Conservation (phyloP, 2,797 vertebrate genomes). For the Pygocentrus nattereri region DNA sequence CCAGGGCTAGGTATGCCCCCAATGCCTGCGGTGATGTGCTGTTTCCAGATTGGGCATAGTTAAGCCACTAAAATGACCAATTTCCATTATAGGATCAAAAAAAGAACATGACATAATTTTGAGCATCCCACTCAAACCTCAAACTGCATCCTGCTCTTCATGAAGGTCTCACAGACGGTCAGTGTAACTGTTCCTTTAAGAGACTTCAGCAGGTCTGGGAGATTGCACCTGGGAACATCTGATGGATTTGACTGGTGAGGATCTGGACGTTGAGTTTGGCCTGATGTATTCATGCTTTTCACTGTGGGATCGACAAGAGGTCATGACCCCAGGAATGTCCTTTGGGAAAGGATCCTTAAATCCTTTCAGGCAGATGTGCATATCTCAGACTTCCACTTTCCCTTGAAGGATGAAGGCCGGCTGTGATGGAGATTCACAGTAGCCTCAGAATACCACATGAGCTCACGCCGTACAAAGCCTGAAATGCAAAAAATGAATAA, state of each 20-base stretch:
- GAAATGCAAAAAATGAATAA: neutral
- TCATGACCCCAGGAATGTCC: constrained; percentile 6
- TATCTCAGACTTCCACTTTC: neutral
- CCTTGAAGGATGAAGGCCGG: neutral
- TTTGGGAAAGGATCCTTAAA: neutral
- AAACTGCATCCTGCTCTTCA: no score
- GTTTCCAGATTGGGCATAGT: no score
- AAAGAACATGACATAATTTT: no score
- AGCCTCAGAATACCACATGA: neutral
- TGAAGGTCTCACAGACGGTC: no score
- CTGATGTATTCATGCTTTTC: neutral
- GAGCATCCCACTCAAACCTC: no score
- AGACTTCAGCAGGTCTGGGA: neutral
- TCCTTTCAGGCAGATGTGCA: neutral
- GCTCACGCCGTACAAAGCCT: neutral
- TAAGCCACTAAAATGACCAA: no score
- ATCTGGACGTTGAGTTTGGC: no score
- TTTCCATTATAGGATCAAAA: no score
- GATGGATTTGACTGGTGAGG: neutral
- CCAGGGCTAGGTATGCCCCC: no score
- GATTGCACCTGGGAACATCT: neutral
- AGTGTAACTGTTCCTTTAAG: no score
- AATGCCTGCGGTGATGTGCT: no score
- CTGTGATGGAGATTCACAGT: neutral
- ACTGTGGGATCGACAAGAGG: constrained; percentile 5